Conservation (phyloP, 1,140 invertebrate genomes). For the Pissodes strobi region DNA sequence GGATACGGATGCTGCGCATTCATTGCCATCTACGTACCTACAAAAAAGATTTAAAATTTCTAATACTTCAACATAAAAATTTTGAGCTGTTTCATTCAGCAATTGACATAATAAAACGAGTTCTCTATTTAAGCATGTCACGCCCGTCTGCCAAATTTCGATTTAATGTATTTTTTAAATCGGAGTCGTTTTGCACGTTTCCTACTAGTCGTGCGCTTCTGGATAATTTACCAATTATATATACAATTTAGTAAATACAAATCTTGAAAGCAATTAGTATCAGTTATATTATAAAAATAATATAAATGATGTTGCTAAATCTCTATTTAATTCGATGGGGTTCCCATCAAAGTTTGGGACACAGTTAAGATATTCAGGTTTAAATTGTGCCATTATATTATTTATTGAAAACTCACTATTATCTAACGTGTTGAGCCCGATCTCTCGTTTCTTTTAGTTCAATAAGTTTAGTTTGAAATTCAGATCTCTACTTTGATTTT, state of each 20-base stretch:
- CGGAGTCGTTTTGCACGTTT: not conserved
- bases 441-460: too few relatives aligned
- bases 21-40: not conserved
- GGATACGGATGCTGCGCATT: not conserved
- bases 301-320: not conserved
- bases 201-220: not conserved
- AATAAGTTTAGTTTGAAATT: too few relatives aligned
- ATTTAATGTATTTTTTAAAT: too few relatives aligned
- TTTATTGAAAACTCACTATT: too few relatives aligned
- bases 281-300: not conserved
- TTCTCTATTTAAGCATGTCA: not conserved
- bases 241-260: not conserved
- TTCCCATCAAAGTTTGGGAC: not conserved
- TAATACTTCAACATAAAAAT: not conserved
- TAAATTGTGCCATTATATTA: not conserved
- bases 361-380: not conserved
- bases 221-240: not conserved
- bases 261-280: not conserved
- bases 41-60: not conserved
- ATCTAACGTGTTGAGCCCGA: too few relatives aligned
- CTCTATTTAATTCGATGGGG: not conserved
- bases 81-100: not conserved
- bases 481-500: too few relatives aligned
- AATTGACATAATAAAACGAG: too few relatives aligned
- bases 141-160: too few relatives aligned